Percentiles rank a stretch among this genome's conserved stretches.
phyloP scores from a whole-genome alignment of 92 coral and sea anemone species.

The Heteractis magnifica region DNA sequence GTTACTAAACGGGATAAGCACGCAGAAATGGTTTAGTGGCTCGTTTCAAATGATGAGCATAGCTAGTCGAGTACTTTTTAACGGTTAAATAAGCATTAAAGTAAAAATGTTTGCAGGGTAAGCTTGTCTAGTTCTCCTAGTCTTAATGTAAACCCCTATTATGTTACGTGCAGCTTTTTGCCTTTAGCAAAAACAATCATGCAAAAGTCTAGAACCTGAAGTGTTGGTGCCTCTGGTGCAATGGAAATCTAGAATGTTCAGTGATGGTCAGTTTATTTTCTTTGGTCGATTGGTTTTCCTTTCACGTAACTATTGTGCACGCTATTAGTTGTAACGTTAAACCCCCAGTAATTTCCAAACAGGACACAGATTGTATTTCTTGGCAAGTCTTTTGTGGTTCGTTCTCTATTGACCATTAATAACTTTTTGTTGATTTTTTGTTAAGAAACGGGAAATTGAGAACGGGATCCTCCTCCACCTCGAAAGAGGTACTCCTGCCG shows the following conservation, averaged over 20 bases:
- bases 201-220: background rate
- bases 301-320: background rate
- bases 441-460: constrained; percentile 42
- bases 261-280: background rate
- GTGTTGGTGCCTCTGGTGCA: no score
- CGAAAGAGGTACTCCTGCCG: constrained; percentile 9
- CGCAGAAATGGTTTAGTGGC: background rate
- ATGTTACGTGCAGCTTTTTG: background rate
- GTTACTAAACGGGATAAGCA: background rate
- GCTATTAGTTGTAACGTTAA: background rate
- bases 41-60: background rate
- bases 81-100: background rate
- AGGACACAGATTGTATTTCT: constrained; percentile 13
- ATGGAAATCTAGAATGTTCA: background rate
- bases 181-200: background rate
- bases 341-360: constrained; percentile 7
- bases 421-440: constrained; percentile 26
- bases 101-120: background rate
- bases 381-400: constrained; percentile 1
- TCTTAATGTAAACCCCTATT: constrained; percentile 3
- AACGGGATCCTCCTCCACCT: constrained; percentile 14
- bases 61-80: background rate
- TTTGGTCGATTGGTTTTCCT: background rate
- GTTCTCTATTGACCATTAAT: constrained; percentile 36
- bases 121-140: no score